A percentile compares a stretch with the other conserved stretches of the same genome.
Conservation (phyloP, 2,797 vertebrate species). For the Mus spretus region DNA sequence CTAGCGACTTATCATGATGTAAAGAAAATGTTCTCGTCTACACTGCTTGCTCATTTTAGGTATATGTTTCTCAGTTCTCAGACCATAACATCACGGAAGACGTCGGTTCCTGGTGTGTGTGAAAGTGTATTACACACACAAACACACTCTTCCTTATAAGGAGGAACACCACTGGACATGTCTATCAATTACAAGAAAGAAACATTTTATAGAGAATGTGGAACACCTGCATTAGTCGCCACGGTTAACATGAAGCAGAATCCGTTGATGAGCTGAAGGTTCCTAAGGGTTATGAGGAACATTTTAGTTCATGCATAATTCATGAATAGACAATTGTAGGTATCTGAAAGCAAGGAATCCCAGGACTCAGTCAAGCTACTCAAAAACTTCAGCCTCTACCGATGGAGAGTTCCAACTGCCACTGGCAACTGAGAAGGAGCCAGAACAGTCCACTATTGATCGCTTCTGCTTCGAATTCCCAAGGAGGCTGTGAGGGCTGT, state of each 20-base stretch:
- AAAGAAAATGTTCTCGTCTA: background rate
- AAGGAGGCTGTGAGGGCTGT: slow-evolving; percentile 67
- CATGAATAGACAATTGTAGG: slow-evolving; percentile 64
- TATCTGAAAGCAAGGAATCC: slow-evolving; percentile 67
- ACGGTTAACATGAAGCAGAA: slow-evolving; percentile 69
- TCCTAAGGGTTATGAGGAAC: slow-evolving; percentile 56
- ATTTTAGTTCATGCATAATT: slow-evolving; percentile 67
- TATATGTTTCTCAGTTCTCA: slow-evolving; percentile 5
- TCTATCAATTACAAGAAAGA: slow-evolving; percentile 67
- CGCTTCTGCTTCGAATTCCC: slow-evolving; percentile 40
- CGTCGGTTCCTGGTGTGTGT: background rate
- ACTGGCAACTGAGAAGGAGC: slow-evolving; percentile 3
- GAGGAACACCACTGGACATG: slow-evolving; percentile 63
- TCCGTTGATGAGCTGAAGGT: background rate
- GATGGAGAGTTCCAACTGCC: background rate
- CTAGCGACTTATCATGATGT: background rate
- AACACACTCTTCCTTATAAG: slow-evolving; percentile 51
- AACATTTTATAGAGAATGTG: slow-evolving; percentile 67
- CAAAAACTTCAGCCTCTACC: slow-evolving; percentile 57
- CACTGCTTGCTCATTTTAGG: background rate
- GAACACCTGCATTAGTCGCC: slow-evolving; percentile 33
- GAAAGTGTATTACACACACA: background rate
- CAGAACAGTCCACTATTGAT: background rate
- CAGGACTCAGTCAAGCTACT: background rate
- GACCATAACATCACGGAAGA: background rate